Conservation (phyloP, 2,797 vertebrate genomes). For the Lagorchestes hirsutus region DNA sequence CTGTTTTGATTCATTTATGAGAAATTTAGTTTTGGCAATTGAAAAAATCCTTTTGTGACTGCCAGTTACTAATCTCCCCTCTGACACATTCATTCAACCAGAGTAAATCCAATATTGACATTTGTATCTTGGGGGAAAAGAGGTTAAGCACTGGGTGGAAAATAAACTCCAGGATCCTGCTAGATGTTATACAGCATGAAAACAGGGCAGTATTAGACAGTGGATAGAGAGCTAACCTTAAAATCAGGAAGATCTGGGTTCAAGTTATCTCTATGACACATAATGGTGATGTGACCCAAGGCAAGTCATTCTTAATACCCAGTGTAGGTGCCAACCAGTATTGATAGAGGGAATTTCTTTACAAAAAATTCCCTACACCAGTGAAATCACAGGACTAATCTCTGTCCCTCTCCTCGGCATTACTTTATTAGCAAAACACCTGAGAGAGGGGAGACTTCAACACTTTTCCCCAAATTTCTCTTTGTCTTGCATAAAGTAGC, state of each 20-base stretch:
- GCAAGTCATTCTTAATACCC: constrained; percentile 68
- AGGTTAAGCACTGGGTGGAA: constrained; percentile 83
- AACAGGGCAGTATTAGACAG: constrained; percentile 43
- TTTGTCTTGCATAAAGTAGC: not conserved
- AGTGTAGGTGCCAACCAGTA: not conserved
- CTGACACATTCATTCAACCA: constrained; percentile 84
- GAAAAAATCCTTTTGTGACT: constrained; percentile 81
- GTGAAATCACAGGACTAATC: not conserved
- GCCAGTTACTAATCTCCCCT: constrained; percentile 85
- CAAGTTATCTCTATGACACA: constrained; percentile 58
- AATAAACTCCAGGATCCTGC: constrained; percentile 73
- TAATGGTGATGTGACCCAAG: constrained; percentile 49
- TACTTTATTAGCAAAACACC: constrained; percentile 38
- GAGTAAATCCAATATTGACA: constrained; percentile 87
- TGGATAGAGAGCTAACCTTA: not conserved
- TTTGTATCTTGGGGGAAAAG: constrained; percentile 80
- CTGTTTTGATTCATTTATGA: constrained; percentile 83
- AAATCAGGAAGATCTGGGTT: not conserved
- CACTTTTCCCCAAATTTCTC: constrained; percentile 28
- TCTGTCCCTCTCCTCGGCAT: constrained; percentile 17
- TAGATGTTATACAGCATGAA: constrained; percentile 61
- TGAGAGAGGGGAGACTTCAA: not conserved
- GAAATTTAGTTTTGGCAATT: constrained; percentile 85
- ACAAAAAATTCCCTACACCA: not conserved
- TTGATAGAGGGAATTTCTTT: not conserved